Evolutionary conservation across 64 coral and sea anemone species (phyloP).

Genomic region (Cladopsammia gracilis): DNA sequence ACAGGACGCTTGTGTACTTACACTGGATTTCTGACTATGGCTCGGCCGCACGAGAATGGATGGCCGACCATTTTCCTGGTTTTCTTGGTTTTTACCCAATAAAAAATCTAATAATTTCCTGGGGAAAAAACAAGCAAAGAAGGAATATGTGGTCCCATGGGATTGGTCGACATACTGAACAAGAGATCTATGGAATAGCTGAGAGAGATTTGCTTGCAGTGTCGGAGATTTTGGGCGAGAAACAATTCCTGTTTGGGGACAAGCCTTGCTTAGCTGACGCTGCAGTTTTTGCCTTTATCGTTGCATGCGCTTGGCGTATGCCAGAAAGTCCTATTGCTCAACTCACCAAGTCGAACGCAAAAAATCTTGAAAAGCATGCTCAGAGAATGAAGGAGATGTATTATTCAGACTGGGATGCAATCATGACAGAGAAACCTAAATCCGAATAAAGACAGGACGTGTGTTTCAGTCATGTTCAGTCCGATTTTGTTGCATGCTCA

Average conservation of each 20-base stretch:
- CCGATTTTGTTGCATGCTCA: too few species aligned
- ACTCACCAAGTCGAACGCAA: background rate
- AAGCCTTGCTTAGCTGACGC: slow-evolving; percentile 67
- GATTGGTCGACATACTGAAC: slow-evolving; percentile 43
- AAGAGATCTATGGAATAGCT: slow-evolving; percentile 53
- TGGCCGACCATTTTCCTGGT: background rate
- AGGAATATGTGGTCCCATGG: slow-evolving; percentile 34
- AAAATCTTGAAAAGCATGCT: slow-evolving; percentile 34
- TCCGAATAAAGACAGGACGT: background rate
- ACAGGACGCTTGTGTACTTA: slow-evolving; percentile 28
- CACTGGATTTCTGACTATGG: background rate
- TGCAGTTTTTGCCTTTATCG: slow-evolving; percentile 35
- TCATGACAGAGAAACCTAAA: background rate
- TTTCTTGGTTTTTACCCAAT: background rate
- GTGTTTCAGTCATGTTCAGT: too few species aligned
- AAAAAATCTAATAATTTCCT: background rate
- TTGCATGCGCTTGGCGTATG: background rate
- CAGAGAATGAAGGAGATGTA: slow-evolving; percentile 43
- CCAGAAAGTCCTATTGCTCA: slow-evolving; percentile 9
- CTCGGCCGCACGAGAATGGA: background rate
- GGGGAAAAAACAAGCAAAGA: background rate
- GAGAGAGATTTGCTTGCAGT: slow-evolving; percentile 53
- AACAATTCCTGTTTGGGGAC: slow-evolving; percentile 61
- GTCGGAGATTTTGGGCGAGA: slow-evolving; percentile 37
- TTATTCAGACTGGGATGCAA: slow-evolving; percentile 42